phyloP scores from a whole-genome alignment of 2,113 vertebrate genomes.

The Synodontis membranacea region DNA sequence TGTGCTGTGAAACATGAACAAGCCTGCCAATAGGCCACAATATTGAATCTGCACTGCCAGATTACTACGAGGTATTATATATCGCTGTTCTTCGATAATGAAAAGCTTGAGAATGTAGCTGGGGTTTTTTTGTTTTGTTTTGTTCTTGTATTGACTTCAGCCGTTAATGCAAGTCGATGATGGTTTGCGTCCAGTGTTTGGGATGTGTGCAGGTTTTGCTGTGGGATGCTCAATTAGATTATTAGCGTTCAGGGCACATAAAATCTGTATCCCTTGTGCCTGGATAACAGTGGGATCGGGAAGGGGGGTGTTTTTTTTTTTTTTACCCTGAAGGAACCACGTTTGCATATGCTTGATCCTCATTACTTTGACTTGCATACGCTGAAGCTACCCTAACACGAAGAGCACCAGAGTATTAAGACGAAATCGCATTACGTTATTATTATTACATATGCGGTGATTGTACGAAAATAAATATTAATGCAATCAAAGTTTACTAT shows the following conservation, averaged over 20 bases:
- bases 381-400: not conserved
- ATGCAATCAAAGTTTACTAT: not conserved
- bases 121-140: no score
- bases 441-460: not conserved
- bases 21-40: conserved; percentile 98
- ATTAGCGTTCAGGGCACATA: conserved; percentile 28
- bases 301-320: conserved; percentile 49
- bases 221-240: conserved; percentile 30
- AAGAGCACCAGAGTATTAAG: not conserved
- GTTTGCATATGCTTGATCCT: conserved; percentile 68
- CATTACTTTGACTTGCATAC: conserved; percentile 67
- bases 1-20: conserved; percentile 96
- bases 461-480: not conserved
- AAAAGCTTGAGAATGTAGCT: conserved; percentile 64
- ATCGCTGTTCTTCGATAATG: conserved; percentile 87
- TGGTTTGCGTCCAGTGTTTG: conserved; percentile 39
- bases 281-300: not conserved
- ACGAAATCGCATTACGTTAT: not conserved
- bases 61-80: conserved; percentile 94
- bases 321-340: conserved; percentile 67
- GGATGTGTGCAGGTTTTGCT: conserved; percentile 18
- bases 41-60: conserved; percentile 96
- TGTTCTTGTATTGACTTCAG: conserved; percentile 29
- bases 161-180: conserved; percentile 19
- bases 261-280: conserved; percentile 13